Base-by-base conservation (phyloP, 2,113 vertebrate species). In the Crotophaga sulcirostris region DNA sequence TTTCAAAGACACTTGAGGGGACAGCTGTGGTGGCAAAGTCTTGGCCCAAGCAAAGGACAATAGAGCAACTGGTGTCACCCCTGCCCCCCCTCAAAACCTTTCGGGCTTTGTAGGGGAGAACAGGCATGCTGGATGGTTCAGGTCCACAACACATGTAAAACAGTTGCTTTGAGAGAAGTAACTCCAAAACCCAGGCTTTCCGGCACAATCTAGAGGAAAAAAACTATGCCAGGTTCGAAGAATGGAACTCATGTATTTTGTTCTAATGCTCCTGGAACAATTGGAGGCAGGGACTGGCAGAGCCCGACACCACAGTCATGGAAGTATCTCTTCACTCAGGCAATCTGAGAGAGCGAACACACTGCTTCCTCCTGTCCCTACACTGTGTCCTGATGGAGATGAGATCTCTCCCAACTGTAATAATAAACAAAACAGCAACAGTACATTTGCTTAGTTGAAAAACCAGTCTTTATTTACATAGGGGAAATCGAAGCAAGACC, bases 41-140 rank as follows among this genome's bases (percentile, higher is more conserved):
- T 16, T 63, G 24, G 31, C 38, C 25, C 49, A 21, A 78, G 74
- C 34, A 82, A 47, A 20, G 49, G 75, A 15, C 40, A 69, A 45
- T 1, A 70, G 26, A 44, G 7, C 2, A 2, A 52, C 0, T 31
- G 13, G 60, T 24, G 12, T n/a, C n/a, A n/a, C n/a, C n/a, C n/a
- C n/a, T n/a, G n/a, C n/a, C 5, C 8, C 3, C 10, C 14, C 10
- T 3, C 40, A 42, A 13, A 21, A 79, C 11, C 14, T n/a, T 18
- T 33, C 1, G 3, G 36, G 38, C 47, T 38, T 40, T 0, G 0
- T 4, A 55, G 44, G 16, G 20, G 12, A 79, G 14, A 72, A 70
- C 0, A 9, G n/a, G 26, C 24, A 56, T 5, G 25, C 34, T 36
- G 28, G 31, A 52, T 34, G 16, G 38, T 23, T 89, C 66, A 72